Conservation (phyloP, 2,888 invertebrate species). For the Saturnia japonica region DNA sequence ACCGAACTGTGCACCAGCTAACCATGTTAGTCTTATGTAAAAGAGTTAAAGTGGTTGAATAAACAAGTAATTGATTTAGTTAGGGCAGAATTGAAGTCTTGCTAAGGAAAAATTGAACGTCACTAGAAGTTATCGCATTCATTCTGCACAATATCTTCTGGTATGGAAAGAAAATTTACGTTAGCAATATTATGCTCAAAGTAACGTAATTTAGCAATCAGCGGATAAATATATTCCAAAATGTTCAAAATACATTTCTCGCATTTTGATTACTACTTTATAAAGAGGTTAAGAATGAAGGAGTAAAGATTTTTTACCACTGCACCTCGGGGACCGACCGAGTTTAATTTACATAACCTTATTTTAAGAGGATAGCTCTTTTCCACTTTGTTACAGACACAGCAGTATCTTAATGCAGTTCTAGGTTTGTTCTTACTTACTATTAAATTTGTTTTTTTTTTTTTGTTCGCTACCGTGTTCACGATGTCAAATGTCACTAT, state of each 20-base stretch:
- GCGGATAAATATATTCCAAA: not conserved
- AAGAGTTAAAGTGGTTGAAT: too few species aligned
- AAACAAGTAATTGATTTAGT: too few species aligned
- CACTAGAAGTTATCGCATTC: not conserved
- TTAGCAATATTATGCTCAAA: not conserved
- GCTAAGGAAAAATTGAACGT: not conserved
- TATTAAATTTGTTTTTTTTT: constrained; percentile 16
- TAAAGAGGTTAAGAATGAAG: constrained; percentile 28
- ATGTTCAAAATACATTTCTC: not conserved
- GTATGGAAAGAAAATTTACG: not conserved
- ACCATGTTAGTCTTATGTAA: too few species aligned
- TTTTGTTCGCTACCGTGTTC: not conserved
- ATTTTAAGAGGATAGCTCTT: constrained; percentile 56
- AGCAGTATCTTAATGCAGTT: constrained; percentile 64
- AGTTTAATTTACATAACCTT: constrained; percentile 71
- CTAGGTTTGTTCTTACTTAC: constrained; percentile 37
- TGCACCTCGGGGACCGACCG: constrained; percentile 54
- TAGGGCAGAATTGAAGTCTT: not conserved
- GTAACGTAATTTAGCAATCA: not conserved
- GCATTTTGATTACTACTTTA: constrained; percentile 20
- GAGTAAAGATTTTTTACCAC: constrained; percentile 63
- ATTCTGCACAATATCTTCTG: not conserved
- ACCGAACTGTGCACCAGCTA: too few species aligned
- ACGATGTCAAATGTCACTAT: constrained; percentile 2
- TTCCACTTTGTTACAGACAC: constrained; percentile 54